phyloP scores from a whole-genome alignment of 2,113 vertebrate genomes.

The Sorex araneus region DNA sequence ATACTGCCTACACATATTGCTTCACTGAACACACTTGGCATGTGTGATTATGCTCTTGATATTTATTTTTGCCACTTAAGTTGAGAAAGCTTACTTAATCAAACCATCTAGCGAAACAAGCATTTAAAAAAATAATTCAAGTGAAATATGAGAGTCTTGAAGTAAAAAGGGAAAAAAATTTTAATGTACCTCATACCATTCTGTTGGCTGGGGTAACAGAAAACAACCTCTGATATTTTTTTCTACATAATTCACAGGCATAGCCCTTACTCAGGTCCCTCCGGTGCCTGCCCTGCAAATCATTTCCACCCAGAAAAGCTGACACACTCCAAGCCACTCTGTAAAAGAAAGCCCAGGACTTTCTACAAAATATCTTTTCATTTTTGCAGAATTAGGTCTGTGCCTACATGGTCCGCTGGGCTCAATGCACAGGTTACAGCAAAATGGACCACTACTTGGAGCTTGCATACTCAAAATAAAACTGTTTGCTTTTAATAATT shows the following conservation, averaged over 20 bases:
- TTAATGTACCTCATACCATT: background rate
- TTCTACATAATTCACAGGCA: background rate
- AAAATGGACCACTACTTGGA: background rate
- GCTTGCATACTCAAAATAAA: background rate
- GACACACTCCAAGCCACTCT: background rate
- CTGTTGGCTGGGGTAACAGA: background rate
- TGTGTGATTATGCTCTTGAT: conserved; percentile 86
- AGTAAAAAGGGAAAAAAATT: conserved; percentile 7
- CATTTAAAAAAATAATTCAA: conserved; percentile 51
- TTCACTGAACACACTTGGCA: conserved; percentile 88
- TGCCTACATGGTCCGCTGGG: no score
- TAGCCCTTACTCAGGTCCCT: background rate
- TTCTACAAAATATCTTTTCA: background rate
- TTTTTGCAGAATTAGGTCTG: background rate
- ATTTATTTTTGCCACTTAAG: conserved; percentile 87
- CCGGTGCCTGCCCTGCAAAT: background rate
- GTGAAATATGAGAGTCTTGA: conserved; percentile 76
- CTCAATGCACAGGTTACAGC: background rate
- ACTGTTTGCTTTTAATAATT: background rate
- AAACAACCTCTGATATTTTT: background rate
- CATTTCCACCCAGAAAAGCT: background rate
- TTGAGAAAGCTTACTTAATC: conserved; percentile 82
- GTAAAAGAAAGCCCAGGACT: background rate
- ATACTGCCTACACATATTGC: conserved; percentile 89
- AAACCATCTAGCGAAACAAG: conserved; percentile 81